phyloP scores from a whole-genome alignment of 2,888 invertebrate genomes.

The Drosophila kanekoi region DNA sequence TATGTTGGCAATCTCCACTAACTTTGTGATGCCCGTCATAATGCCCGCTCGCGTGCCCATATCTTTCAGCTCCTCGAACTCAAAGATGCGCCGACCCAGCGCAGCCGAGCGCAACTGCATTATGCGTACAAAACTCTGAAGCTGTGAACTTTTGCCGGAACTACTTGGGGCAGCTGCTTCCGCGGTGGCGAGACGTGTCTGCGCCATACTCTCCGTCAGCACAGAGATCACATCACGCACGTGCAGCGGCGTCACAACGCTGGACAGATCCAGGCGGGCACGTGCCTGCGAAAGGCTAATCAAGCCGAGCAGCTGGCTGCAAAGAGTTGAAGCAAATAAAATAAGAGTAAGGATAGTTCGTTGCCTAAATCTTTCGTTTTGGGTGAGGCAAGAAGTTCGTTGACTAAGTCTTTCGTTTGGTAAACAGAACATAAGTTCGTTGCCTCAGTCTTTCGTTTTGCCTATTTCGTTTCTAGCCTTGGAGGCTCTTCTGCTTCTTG shows the following conservation, averaged over 20 bases:
- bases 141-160: conserved; percentile 85
- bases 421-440: conserved; percentile 62
- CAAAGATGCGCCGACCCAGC: conserved; percentile 90
- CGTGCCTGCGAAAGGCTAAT: conserved; percentile 94
- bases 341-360: conserved; percentile 33
- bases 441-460: conserved; percentile 43
- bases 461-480: not conserved
- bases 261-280: conserved; percentile 94
- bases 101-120: conserved; percentile 89
- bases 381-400: not conserved
- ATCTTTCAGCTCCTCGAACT: conserved; percentile 91
- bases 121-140: conserved; percentile 90
- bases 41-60: conserved; percentile 89
- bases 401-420: not conserved
- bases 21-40: conserved; percentile 86
- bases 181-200: conserved; percentile 88
- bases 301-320: conserved; percentile 94
- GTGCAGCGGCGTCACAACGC: conserved; percentile 91
- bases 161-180: conserved; percentile 2
- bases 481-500: not conserved
- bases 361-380: conserved; percentile 37
- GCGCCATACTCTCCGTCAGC: conserved; percentile 91
- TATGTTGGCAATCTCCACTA: conserved; percentile 92
- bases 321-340: conserved; percentile 4
- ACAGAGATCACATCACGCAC: conserved; percentile 95